Evolutionary conservation across 2,113 vertebrate species (phyloP).

Genomic region (Acanthochromis polyacanthus): DNA sequence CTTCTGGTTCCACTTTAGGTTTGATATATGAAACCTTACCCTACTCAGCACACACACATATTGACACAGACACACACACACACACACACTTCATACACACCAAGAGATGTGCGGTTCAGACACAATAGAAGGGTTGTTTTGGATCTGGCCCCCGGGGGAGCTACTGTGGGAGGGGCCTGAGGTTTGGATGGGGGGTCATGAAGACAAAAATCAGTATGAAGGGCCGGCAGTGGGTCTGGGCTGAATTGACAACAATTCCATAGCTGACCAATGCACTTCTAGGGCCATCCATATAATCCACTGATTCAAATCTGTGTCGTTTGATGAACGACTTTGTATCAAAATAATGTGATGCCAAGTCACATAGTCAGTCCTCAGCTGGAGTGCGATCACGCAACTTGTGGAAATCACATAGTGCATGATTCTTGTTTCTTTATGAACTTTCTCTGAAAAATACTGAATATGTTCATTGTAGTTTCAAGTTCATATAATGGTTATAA

Average conservation of each 20-base stretch:
- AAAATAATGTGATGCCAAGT: not conserved
- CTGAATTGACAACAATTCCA: not conserved
- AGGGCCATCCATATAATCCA: not conserved
- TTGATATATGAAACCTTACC: slow-evolving; percentile 67
- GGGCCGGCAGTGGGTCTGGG: not conserved
- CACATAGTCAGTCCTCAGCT: not conserved
- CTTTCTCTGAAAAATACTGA: not conserved
- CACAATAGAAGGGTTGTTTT: slow-evolving; percentile 74
- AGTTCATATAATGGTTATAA: not conserved
- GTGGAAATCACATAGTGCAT: not conserved
- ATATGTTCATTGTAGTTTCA: slow-evolving; percentile 9
- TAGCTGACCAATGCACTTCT: slow-evolving; percentile 17
- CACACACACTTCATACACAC: slow-evolving; percentile 40
- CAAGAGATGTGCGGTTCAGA: slow-evolving; percentile 61
- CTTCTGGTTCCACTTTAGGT: slow-evolving; percentile 80
- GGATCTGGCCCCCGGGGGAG: slow-evolving; percentile 35
- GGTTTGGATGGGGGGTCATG: slow-evolving; percentile 43
- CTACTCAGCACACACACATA: slow-evolving; percentile 35
- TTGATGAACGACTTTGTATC: not conserved
- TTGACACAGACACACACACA: slow-evolving; percentile 23
- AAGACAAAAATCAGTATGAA: slow-evolving; percentile 9
- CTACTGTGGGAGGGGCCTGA: slow-evolving; percentile 30
- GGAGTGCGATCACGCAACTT: not conserved
- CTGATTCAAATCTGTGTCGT: not conserved
- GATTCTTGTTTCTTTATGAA: too few relatives aligned